Percentiles rank a stretch among this genome's conserved stretches.
These are phyloP conservation scores for Catharus minimus DNA, from an alignment of 2,113 vertebrate genomes.

Conservation along the genomic window DNA sequence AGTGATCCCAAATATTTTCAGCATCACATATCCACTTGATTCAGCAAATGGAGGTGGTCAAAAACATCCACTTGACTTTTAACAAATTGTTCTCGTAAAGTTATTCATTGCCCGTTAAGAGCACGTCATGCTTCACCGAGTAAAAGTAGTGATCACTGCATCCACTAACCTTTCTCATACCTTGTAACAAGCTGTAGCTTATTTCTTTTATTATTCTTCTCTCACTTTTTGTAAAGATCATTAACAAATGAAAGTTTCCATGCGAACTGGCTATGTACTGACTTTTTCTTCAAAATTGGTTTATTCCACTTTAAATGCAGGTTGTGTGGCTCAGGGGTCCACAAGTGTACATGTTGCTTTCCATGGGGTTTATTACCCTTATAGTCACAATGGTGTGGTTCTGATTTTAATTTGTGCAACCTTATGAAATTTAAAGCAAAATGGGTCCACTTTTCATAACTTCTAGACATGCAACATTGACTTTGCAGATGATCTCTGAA, in stretches of 20 bases:
- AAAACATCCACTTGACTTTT: not conserved
- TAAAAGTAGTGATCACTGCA: not conserved
- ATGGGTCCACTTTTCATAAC: not conserved
- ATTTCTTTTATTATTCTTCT: not conserved
- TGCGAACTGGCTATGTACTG: not conserved
- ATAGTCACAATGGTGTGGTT: not conserved
- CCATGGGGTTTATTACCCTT: not conserved
- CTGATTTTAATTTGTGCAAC: not conserved
- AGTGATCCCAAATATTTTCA: not conserved
- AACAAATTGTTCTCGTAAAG: not conserved
- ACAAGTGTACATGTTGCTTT: not conserved
- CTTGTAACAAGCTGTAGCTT: not conserved
- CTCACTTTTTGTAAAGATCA: not conserved
- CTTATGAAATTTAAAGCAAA: not conserved
- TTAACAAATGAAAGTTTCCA: not conserved
- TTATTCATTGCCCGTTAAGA: not conserved
- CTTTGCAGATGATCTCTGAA: not conserved
- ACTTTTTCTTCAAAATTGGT: not conserved
- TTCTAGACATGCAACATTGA: not conserved
- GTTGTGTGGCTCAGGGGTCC: not conserved
- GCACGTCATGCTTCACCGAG: not conserved
- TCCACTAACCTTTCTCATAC: not conserved
- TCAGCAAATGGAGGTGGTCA: not conserved
- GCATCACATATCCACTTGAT: not conserved
- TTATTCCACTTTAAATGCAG: not conserved